Evolutionary conservation across 2,888 invertebrate genomes (phyloP).

Genomic region (Agrilus biguttatus): DNA sequence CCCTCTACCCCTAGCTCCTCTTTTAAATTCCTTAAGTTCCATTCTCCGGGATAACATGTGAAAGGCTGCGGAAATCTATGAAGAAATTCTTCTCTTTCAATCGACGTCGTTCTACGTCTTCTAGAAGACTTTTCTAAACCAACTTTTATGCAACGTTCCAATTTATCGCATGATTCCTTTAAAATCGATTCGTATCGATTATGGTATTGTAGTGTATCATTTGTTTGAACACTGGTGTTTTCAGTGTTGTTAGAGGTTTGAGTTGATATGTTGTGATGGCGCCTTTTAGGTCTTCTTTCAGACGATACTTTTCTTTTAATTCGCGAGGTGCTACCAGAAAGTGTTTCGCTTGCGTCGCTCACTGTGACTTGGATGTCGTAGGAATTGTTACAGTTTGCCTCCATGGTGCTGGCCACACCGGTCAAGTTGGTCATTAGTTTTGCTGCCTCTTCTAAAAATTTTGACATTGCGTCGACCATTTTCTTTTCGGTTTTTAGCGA

Average conservation of each 20-base stretch:
- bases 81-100: constrained; percentile 5
- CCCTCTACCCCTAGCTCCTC: too few relatives aligned
- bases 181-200: constrained; percentile 27
- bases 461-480: constrained; percentile 27
- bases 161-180: constrained; percentile 23
- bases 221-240: background rate
- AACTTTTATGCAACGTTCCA: constrained; percentile 22
- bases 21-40: constrained; percentile 6
- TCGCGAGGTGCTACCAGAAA: background rate
- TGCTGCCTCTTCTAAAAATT: constrained; percentile 31
- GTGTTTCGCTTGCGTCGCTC: constrained; percentile 16
- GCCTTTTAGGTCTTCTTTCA: background rate
- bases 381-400: constrained; percentile 11
- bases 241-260: constrained; percentile 3
- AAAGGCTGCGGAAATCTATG: constrained; percentile 13
- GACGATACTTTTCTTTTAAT: too few relatives aligned
- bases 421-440: constrained; percentile 26
- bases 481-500: constrained; percentile 11
- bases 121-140: constrained; percentile 1
- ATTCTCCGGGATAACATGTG: constrained; percentile 9
- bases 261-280: background rate
- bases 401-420: constrained; percentile 16
- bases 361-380: constrained; percentile 25
- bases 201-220: constrained; percentile 9
- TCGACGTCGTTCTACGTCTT: constrained; percentile 1